phyloP scores from a whole-genome alignment of 1,140 invertebrate species.

The Drosophila pectinifera region DNA sequence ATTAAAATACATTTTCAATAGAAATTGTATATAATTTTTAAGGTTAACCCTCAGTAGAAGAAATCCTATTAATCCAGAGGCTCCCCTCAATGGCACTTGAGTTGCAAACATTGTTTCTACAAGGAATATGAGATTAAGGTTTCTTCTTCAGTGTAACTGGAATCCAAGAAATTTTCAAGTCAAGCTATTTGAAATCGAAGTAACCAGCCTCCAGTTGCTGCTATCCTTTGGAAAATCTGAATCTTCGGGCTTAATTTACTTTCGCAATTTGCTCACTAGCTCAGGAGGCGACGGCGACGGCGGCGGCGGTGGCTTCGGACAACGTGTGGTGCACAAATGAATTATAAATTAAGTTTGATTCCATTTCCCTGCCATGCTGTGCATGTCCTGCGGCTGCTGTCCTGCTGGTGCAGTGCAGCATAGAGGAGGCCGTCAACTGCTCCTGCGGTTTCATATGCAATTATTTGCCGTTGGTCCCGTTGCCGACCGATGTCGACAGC shows the following conservation, averaged over 20 bases:
- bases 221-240: conserved; percentile 15
- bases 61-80: background rate
- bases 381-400: conserved; percentile 43
- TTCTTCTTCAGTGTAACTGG: background rate
- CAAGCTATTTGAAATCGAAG: conserved; percentile 9
- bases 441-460: conserved; percentile 80
- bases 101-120: background rate
- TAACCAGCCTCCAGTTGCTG: background rate
- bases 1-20: background rate
- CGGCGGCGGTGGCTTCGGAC: conserved; percentile 4
- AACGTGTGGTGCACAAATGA: conserved; percentile 65
- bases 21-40: background rate
- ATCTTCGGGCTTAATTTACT: conserved; percentile 47
- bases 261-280: conserved; percentile 34
- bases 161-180: background rate
- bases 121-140: background rate
- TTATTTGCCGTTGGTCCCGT: conserved; percentile 66
- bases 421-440: conserved; percentile 67
- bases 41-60: background rate
- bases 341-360: conserved; percentile 78
- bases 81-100: background rate
- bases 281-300: too few species aligned
- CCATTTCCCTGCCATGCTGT: conserved; percentile 24
- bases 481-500: conserved; percentile 29
- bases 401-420: conserved; percentile 30